phyloP scores from a whole-genome alignment of 2,797 vertebrate genomes.

The Hoplostethus atlanticus region DNA sequence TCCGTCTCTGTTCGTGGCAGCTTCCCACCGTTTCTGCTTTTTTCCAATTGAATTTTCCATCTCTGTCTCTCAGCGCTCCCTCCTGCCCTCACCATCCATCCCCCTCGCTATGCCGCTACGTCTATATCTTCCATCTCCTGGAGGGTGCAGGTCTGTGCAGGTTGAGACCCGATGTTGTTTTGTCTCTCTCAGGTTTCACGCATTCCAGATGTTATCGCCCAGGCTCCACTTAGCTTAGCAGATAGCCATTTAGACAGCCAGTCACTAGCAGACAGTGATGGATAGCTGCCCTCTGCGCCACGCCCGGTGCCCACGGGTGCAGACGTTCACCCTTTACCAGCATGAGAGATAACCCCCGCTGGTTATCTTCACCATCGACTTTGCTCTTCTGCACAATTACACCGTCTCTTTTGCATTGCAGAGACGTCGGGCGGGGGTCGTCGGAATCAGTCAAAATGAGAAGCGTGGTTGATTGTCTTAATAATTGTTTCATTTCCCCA shows the following conservation, averaged over 20 bases:
- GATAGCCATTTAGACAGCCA: slow-evolving; percentile 69
- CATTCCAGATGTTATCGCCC: slow-evolving; percentile 79
- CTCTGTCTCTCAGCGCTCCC: slow-evolving; percentile 14
- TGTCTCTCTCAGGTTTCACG: slow-evolving; percentile 73
- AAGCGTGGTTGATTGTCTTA: slow-evolving; percentile 68
- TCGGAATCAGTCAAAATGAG: slow-evolving; percentile 32
- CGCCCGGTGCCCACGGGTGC: slow-evolving; percentile 49
- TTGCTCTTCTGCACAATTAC: slow-evolving; percentile 31
- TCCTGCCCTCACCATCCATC: slow-evolving; percentile 28
- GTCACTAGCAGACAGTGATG: slow-evolving; percentile 65
- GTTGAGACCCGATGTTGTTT: slow-evolving; percentile 66
- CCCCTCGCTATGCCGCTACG: slow-evolving; percentile 1
- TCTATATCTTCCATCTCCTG: slow-evolving; percentile 38
- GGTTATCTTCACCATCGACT: slow-evolving; percentile 42
- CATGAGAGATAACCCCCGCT: slow-evolving; percentile 1
- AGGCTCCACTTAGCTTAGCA: slow-evolving; percentile 55
- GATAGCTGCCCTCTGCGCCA: slow-evolving; percentile 46
- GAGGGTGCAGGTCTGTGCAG: slow-evolving; percentile 51
- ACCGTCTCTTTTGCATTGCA: slow-evolving; percentile 25
- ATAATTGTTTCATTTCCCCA: slow-evolving; percentile 68
- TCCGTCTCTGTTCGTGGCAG: slow-evolving; percentile 44
- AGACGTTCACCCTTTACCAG: background rate
- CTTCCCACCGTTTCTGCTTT: slow-evolving; percentile 52
- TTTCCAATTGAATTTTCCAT: background rate
- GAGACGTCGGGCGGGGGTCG: slow-evolving; percentile 26